phyloP scores from a whole-genome alignment of 2,888 invertebrate species.

The Euzophera pinguis region DNA sequence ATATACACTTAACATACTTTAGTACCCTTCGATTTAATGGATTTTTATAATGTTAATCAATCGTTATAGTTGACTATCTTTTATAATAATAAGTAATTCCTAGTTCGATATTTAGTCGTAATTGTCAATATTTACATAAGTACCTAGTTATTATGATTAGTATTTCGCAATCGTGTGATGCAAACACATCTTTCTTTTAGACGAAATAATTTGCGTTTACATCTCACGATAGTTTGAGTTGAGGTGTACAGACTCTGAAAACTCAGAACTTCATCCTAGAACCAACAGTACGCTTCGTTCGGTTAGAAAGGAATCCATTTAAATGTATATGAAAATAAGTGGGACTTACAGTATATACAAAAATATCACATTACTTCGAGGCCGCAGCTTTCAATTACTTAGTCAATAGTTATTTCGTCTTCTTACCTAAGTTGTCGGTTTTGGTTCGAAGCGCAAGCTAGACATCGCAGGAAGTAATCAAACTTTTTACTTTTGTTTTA shows the following conservation, averaged over 20 bases:
- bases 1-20: constrained; percentile 74
- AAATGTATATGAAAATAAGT: constrained; percentile 80
- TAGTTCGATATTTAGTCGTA: constrained; percentile 58
- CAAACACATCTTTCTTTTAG: constrained; percentile 18
- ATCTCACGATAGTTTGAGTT: constrained; percentile 32
- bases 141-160: constrained; percentile 52
- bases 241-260: constrained; percentile 41
- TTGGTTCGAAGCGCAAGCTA: constrained; percentile 69
- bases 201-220: constrained; percentile 20
- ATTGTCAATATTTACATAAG: constrained; percentile 70
- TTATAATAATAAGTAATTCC: constrained; percentile 50
- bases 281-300: constrained; percentile 65
- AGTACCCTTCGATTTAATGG: constrained; percentile 77
- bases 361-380: constrained; percentile 80
- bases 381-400: constrained; percentile 79
- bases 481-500: constrained; percentile 15
- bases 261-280: constrained; percentile 44
- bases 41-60: constrained; percentile 66
- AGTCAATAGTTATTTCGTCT: constrained; percentile 70
- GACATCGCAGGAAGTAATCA: constrained; percentile 52
- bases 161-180: constrained; percentile 27
- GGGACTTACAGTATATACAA: constrained; percentile 80
- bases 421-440: constrained; percentile 66
- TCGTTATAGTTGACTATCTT: constrained; percentile 66
- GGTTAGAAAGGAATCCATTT: constrained; percentile 73